phyloP scores from a whole-genome alignment of 2,888 invertebrate genomes.

The Acanthosepion lycidas region DNA sequence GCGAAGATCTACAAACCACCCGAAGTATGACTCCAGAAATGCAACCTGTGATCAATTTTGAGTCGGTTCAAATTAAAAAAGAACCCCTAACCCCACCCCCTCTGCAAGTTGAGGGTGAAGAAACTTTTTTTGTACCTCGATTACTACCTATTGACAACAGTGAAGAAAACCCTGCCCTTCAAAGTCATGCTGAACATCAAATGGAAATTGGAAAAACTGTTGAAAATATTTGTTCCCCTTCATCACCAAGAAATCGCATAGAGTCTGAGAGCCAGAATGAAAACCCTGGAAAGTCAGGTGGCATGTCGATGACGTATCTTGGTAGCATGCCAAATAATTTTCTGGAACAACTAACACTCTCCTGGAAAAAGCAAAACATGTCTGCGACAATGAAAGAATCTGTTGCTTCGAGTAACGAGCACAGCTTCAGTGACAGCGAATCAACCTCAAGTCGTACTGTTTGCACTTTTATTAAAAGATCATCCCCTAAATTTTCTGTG shows the following conservation, averaged over 20 bases:
- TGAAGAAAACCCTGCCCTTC: not conserved
- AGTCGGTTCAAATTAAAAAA: not conserved
- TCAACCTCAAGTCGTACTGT: not conserved
- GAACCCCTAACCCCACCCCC: not conserved
- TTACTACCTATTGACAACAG: not conserved
- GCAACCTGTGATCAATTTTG: not conserved
- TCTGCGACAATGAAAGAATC: not conserved
- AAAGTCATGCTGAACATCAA: not conserved
- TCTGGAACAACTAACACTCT: not conserved
- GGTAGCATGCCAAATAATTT: conserved; percentile 43
- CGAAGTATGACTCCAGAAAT: not conserved
- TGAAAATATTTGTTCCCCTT: not conserved
- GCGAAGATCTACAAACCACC: not conserved
- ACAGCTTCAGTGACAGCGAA: not conserved
- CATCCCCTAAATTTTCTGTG: not conserved
- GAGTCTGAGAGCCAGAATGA: not conserved
- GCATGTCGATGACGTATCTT: conserved; percentile 41
- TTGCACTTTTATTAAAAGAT: not conserved
- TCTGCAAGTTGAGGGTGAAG: not conserved
- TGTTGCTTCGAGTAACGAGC: not conserved
- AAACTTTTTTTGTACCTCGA: not conserved
- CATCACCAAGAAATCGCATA: not conserved
- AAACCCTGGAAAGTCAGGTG: not conserved
- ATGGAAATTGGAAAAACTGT: not conserved
- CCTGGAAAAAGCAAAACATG: conserved; percentile 34